These are phyloP conservation scores for Limnephilus lunatus DNA, from an alignment of 2,888 invertebrate species.

Conservation along the genomic window DNA sequence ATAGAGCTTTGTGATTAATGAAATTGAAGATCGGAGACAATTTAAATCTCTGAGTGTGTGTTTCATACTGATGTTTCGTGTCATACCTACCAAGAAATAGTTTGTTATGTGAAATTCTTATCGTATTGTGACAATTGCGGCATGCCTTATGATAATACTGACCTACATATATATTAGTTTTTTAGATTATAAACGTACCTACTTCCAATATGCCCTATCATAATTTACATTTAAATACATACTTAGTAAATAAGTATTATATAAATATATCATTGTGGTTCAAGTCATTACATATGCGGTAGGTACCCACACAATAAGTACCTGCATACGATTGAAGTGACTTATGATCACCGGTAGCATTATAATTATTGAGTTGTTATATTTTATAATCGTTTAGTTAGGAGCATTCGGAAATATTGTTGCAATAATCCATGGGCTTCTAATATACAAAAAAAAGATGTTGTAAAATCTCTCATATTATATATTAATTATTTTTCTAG, in stretches of 20 bases:
- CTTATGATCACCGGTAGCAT: not conserved
- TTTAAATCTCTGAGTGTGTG: conserved; percentile 9
- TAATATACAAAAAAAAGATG: too few species aligned
- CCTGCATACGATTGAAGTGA: too few species aligned
- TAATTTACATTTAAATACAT: not conserved
- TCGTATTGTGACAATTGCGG: not conserved
- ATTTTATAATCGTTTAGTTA: not conserved
- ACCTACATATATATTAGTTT: not conserved
- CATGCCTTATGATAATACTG: not conserved
- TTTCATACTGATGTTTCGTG: not conserved
- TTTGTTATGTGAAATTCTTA: not conserved
- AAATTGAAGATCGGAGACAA: conserved; percentile 44
- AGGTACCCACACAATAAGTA: too few species aligned
- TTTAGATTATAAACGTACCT: not conserved
- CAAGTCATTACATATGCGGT: not conserved
- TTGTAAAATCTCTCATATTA: too few species aligned
- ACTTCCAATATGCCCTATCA: not conserved
- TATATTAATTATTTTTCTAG: too few species aligned
- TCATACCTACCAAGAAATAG: not conserved
- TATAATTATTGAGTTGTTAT: not conserved
- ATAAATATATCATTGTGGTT: not conserved
- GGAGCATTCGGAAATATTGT: not conserved
- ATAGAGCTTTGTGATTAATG: not conserved
- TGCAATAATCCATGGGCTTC: not conserved
- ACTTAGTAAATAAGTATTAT: not conserved